Evolutionary conservation across 2,888 invertebrate genomes (phyloP).

Genomic region (Acrobasis consociella): DNA sequence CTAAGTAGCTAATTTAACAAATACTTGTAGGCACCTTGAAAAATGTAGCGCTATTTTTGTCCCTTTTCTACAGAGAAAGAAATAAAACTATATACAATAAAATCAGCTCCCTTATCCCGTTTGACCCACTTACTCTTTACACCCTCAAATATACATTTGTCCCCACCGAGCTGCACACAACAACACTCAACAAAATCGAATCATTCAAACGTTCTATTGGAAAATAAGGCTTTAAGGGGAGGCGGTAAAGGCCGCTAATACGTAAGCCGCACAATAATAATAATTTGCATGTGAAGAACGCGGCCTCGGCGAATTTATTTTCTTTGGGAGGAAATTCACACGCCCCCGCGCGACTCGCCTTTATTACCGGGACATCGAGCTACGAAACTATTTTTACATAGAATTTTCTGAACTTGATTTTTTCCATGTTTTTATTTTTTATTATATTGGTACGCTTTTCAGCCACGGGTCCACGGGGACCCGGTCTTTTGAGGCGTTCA

Average conservation of each 20-base stretch:
- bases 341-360: constrained; percentile 43
- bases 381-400: constrained; percentile 30
- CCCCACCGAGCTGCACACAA: not conserved
- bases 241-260: constrained; percentile 54
- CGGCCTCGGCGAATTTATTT: constrained; percentile 54
- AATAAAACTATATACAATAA: too few relatives aligned
- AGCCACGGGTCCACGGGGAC: too few relatives aligned
- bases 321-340: constrained; percentile 49
- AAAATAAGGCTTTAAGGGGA: constrained; percentile 42
- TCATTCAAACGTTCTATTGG: constrained; percentile 33
- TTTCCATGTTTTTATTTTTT: too few relatives aligned
- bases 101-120: too few relatives aligned
- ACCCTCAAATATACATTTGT: not conserved
- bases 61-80: too few relatives aligned
- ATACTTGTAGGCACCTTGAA: too few relatives aligned
- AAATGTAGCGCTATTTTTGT: too few relatives aligned
- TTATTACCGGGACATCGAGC: constrained; percentile 47
- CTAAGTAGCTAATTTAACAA: too few relatives aligned
- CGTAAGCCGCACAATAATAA: constrained; percentile 64
- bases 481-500: too few relatives aligned
- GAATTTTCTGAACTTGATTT: too few relatives aligned
- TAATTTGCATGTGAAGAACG: constrained; percentile 67
- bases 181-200: constrained; percentile 17
- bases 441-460: too few relatives aligned
- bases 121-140: not conserved